A percentile compares a stretch with the other conserved stretches of the same genome.
These are phyloP conservation scores for Nemopilema nomurai DNA, from an alignment of 30 jellyfish, hydroid and myxozoan species.

Conservation along the genomic window DNA sequence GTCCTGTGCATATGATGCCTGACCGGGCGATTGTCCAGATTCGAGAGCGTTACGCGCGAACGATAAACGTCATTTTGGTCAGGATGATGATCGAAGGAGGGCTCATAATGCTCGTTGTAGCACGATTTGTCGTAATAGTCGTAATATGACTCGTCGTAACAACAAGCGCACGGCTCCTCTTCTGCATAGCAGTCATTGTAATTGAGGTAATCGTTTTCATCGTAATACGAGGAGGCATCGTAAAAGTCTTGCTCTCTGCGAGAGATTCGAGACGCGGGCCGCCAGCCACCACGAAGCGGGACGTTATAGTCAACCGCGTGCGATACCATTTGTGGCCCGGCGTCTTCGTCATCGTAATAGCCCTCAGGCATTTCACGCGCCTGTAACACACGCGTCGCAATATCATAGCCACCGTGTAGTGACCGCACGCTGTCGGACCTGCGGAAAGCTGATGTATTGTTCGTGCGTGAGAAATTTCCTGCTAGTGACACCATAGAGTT, in stretches of 20 bases:
- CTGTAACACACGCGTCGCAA: slow-evolving; percentile 57
- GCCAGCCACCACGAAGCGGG: slow-evolving; percentile 66
- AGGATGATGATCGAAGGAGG: slow-evolving; percentile 29
- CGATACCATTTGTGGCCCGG: background rate
- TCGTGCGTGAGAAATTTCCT: slow-evolving; percentile 41
- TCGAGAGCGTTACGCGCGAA: slow-evolving; percentile 36
- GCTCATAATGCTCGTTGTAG: slow-evolving; percentile 41
- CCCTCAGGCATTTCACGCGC: background rate
- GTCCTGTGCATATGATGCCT: slow-evolving; percentile 12
- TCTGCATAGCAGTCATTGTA: slow-evolving; percentile 49
- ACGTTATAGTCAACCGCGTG: background rate
- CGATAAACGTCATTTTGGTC: slow-evolving; percentile 27
- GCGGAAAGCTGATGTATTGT: slow-evolving; percentile 42
- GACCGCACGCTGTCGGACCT: slow-evolving; percentile 72
- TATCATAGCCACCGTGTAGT: slow-evolving; percentile 59
- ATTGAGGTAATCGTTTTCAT: slow-evolving; percentile 16
- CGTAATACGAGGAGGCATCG: slow-evolving; percentile 41
- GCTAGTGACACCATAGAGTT: slow-evolving; percentile 52
- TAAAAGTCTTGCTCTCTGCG: slow-evolving; percentile 43
- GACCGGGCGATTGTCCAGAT: slow-evolving; percentile 6
- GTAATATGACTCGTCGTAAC: slow-evolving; percentile 42
- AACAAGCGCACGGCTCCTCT: slow-evolving; percentile 50
- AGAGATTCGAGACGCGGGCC: slow-evolving; percentile 62
- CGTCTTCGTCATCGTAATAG: background rate
- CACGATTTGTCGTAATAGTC: slow-evolving; percentile 19